Evolutionary conservation across 2,113 vertebrate species (phyloP).

Genomic region (Xenopus tropicalis): DNA sequence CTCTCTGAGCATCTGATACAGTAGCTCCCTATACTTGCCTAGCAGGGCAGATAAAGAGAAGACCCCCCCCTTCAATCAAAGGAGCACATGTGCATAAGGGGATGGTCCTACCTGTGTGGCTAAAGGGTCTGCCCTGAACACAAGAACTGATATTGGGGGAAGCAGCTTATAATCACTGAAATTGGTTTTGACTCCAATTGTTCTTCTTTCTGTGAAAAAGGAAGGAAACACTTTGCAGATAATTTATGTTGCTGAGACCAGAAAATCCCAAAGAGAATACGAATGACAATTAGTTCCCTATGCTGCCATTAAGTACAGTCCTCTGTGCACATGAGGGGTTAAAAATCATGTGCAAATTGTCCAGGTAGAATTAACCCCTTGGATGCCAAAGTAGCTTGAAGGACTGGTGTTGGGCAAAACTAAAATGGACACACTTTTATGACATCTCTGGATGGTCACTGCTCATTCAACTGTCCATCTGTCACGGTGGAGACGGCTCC

Average conservation of each 20-base stretch:
- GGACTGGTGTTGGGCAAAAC: background rate
- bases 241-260: background rate
- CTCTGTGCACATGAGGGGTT: background rate
- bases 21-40: too few species aligned
- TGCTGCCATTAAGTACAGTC: background rate
- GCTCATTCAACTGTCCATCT: constrained; percentile 90
- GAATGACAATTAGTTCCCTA: background rate
- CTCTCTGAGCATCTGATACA: too few species aligned
- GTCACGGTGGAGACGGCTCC: constrained; percentile 79
- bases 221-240: background rate
- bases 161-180: too few species aligned
- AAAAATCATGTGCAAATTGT: constrained; percentile 1
- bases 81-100: too few species aligned
- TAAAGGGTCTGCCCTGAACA: too few species aligned
- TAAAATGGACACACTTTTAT: background rate
- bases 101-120: too few species aligned
- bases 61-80: too few species aligned
- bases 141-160: too few species aligned
- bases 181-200: too few species aligned
- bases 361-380: background rate
- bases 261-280: background rate
- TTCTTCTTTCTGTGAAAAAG: background rate
- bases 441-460: constrained; percentile 64
- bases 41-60: too few species aligned
- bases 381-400: background rate